Base-by-base conservation (phyloP, 1,140 invertebrate genomes). In the Drosophila sproati region DNA sequence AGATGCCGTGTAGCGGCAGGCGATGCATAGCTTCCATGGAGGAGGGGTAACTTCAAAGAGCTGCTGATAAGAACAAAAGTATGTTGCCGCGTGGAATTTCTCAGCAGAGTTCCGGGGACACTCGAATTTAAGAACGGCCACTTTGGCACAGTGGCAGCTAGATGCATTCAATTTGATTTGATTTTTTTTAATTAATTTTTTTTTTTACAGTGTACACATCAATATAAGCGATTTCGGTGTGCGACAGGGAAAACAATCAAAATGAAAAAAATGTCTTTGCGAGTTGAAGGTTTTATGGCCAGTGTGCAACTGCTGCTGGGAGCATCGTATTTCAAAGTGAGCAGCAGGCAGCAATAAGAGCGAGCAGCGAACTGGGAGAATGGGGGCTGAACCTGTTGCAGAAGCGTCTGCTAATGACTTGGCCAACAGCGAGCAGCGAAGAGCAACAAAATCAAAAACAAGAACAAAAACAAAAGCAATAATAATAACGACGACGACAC, bases 1-100 rank as follows among this genome's bases (percentile, higher is more conserved):
- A 68, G 51, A 35, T 0, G 34, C 37, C 20, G 20, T 20, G 20
- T 20, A 20, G 20, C 20, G 20, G 20, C 20, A 20, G 20, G 20
- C 20, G 20, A 20, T 20, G 20, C 20, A 20, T 20, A 1, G 20
- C 20, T 20, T 20, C 47, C n/a, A 28, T 2, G 48, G 47, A 28
- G 31, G 7, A 1, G 10, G n/a, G 68, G 77, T 60, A 70, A 88
- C 83, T 80, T 88, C 83, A 88, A 88, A 88, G 83, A 77, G 77
- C 70, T 70, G 47, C 83, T 83, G 83, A 83, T 87, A 80, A 82
- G 83, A 88, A 87, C 80, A 87, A 87, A 87, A 83, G 83, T 80
- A 83, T 83, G 77, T 79, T 77, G 83, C 77, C 57, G 77, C 83
- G 78, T 73, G 83, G 82, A 87, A 87, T 87, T 82, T 86, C 56